Evolutionary conservation across 2,888 invertebrate genomes (phyloP), one percentile per base, ranked within the genome.

Genomic region (Drosophila peninsularis): DNA sequence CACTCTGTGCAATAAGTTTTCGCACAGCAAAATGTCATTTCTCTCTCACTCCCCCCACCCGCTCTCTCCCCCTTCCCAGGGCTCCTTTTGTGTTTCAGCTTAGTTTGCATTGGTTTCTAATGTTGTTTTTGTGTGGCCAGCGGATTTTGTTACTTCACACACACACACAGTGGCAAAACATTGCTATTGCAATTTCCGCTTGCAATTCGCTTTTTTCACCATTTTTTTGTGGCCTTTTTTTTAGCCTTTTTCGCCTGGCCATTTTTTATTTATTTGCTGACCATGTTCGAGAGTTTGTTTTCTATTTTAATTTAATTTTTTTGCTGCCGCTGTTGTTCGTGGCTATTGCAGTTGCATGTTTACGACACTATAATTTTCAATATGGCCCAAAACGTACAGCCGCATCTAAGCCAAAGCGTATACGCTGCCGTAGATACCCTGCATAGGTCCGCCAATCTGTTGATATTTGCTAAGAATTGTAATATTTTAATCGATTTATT

Each of bases 331-430:
- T 70, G 69, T 53, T 71, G 45, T n/a, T 52, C 44, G 57, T 50
- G 32, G 55, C 62, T 64, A 62, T 71, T 79, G 74, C 72, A 67
- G 88, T 83, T 85, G 86, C 82, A 84, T 82, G 88, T 73, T 85
- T 71, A 82, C 88, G 60, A 81, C 65, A 78, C 81, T 77, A 86
- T 88, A 86, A 88, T 83, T 82, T 84, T 73, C 85, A 79, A 88
- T 88, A 85, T 82, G 70, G 61, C 63, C 60, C 21, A 42, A 53
- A 53, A 44, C 27, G 7, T 32, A 17, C 14, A 11, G 34, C 7
- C 27, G 13, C 36, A 14, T 62, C 37, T 61, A 49, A 19, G 45
- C 36, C 56, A 47, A 47, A 54, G 5, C 39, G 0, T 19, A 56
- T 39, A 13, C 41, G 17, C 37, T 60, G 49, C 42, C 36, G 19